Evolutionary conservation across 2,888 invertebrate species (phyloP).

Genomic region (Tubulanus polymorphus): DNA sequence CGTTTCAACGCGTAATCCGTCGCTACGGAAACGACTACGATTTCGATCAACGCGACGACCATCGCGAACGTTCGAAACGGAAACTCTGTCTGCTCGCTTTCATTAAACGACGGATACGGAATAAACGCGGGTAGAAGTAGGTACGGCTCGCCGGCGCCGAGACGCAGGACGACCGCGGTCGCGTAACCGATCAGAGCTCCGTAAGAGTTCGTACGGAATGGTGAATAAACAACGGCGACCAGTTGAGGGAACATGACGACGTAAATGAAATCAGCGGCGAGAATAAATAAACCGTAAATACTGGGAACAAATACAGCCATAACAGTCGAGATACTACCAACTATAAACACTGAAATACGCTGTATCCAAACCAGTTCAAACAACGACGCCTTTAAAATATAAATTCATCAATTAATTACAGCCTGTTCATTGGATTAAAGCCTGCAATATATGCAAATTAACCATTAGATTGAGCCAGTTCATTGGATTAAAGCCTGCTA

Average conservation of each 20-base stretch:
- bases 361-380: constrained; percentile 31
- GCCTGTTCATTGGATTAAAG: too few relatives aligned
- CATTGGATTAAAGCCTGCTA: too few relatives aligned
- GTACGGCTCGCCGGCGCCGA: constrained; percentile 83
- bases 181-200: constrained; percentile 54
- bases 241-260: constrained; percentile 44
- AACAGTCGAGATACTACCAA: constrained; percentile 28
- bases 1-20: too few relatives aligned
- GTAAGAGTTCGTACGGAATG: constrained; percentile 30
- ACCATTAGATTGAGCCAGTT: too few relatives aligned
- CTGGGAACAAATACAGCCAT: constrained; percentile 31
- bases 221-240: constrained; percentile 28
- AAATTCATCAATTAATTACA: too few relatives aligned
- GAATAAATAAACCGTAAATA: constrained; percentile 34
- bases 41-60: constrained; percentile 75
- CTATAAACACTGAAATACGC: constrained; percentile 24
- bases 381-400: constrained; percentile 28
- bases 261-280: constrained; percentile 44
- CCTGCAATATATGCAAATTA: too few relatives aligned
- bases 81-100: constrained; percentile 70
- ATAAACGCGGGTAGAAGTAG: constrained; percentile 78
- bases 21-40: constrained; percentile 75
- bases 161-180: constrained; percentile 71
- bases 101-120: constrained; percentile 71
- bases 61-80: constrained; percentile 95